These are phyloP conservation scores for Pandemis corylana DNA, from an alignment of 2,888 invertebrate species.

Conservation along the genomic window DNA sequence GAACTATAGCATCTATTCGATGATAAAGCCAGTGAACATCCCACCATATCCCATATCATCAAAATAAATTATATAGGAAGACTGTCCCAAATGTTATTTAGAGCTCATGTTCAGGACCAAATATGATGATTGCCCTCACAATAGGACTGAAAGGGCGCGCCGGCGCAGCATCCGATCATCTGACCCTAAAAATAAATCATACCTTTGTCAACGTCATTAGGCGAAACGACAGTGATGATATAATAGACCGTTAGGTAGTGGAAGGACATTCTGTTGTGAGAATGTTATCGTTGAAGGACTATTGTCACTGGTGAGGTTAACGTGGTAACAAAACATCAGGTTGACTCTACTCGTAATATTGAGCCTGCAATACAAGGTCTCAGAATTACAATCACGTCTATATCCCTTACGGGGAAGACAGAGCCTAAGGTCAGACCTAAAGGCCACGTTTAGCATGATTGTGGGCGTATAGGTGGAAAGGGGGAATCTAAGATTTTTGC, in stretches of 20 bases:
- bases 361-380: too few relatives aligned
- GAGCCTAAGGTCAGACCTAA: too few relatives aligned
- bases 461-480: too few relatives aligned
- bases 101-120: conserved; percentile 1
- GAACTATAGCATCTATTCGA: too few relatives aligned
- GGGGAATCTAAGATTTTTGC: too few relatives aligned
- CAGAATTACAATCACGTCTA: too few relatives aligned
- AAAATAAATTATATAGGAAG: neutral
- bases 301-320: neutral
- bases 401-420: too few relatives aligned
- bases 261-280: neutral
- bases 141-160: conserved; percentile 25
- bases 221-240: neutral
- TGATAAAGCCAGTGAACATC: too few relatives aligned
- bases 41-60: neutral
- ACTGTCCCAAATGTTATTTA: neutral
- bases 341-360: too few relatives aligned
- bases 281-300: conserved; percentile 8
- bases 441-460: too few relatives aligned
- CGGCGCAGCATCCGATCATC: conserved; percentile 12
- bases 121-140: conserved; percentile 24
- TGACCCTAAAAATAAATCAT: conserved; percentile 30
- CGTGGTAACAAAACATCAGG: neutral
- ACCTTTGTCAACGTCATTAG: conserved; percentile 26
- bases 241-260: neutral